Percentiles rank a stretch among this genome's conserved stretches.
These are phyloP conservation scores for Parasteatoda lunata DNA, from an alignment of 2,888 invertebrate genomes.

Conservation along the genomic window DNA sequence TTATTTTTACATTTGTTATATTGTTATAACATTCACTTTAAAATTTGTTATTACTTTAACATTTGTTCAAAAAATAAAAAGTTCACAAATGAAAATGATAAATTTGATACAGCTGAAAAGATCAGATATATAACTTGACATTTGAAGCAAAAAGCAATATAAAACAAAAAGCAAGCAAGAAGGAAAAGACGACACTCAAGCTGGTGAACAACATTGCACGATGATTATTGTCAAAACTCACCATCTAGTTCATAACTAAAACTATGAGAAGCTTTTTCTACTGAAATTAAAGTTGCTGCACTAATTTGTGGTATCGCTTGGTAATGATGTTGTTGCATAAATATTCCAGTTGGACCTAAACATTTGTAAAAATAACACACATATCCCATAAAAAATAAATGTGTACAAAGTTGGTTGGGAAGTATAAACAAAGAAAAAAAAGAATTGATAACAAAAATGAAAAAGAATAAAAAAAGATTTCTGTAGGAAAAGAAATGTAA, in stretches of 20 bases:
- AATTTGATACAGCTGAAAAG: too few relatives aligned
- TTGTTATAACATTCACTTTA: too few relatives aligned
- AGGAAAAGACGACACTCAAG: background rate
- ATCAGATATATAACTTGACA: too few relatives aligned
- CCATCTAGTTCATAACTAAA: constrained; percentile 61
- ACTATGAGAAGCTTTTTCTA: constrained; percentile 44
- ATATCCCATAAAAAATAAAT: background rate
- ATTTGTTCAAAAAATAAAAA: too few relatives aligned
- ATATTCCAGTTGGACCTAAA: constrained; percentile 80
- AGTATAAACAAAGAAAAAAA: background rate
- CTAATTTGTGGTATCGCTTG: constrained; percentile 71
- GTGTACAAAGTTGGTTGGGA: constrained; percentile 2
- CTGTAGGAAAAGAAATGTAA: background rate
- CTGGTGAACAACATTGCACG: background rate
- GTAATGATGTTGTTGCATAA: constrained; percentile 89
- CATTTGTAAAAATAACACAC: background rate
- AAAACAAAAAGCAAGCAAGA: background rate
- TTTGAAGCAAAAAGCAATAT: too few relatives aligned
- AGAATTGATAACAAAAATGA: background rate
- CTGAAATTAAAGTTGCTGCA: constrained; percentile 69
- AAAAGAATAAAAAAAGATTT: background rate
- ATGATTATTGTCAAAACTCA: constrained; percentile 25
- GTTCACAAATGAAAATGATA: too few relatives aligned
- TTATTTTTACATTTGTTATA: too few relatives aligned
- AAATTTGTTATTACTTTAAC: too few relatives aligned